Evolutionary conservation across 2,888 invertebrate genomes (phyloP).

Genomic region (Acanthosoma haemorrhoidale): DNA sequence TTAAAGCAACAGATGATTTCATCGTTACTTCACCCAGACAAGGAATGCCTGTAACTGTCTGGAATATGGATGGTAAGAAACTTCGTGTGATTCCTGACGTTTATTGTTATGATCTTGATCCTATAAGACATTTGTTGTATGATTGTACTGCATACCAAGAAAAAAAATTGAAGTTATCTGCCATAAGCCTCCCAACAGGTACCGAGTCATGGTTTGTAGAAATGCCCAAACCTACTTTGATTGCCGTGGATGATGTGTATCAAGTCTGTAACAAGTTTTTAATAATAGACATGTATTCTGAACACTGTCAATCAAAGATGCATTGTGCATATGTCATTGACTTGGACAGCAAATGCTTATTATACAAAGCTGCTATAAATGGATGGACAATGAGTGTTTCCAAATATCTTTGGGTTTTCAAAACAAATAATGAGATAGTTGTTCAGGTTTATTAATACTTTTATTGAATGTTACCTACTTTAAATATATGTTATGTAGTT

Average conservation of each 20-base stretch:
- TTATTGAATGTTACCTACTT: background rate
- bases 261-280: conserved; percentile 17
- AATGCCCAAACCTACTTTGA: background rate
- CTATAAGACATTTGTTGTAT: background rate
- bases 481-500: background rate
- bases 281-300: conserved; percentile 4
- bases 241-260: conserved; percentile 12
- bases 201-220: background rate
- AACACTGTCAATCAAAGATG: background rate
- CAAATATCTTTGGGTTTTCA: conserved; percentile 8
- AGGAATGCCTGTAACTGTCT: background rate
- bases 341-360: background rate
- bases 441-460: background rate
- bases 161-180: background rate
- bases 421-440: conserved; percentile 9
- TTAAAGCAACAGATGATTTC: conserved; percentile 2
- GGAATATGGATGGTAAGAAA: background rate
- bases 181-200: background rate
- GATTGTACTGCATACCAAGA: background rate
- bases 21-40: conserved; percentile 4
- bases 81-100: background rate
- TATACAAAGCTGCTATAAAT: background rate
- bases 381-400: background rate
- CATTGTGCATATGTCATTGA: background rate
- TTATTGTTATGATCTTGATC: background rate